Conservation (phyloP, 1,140 invertebrate species). For the Diprion similis region DNA sequence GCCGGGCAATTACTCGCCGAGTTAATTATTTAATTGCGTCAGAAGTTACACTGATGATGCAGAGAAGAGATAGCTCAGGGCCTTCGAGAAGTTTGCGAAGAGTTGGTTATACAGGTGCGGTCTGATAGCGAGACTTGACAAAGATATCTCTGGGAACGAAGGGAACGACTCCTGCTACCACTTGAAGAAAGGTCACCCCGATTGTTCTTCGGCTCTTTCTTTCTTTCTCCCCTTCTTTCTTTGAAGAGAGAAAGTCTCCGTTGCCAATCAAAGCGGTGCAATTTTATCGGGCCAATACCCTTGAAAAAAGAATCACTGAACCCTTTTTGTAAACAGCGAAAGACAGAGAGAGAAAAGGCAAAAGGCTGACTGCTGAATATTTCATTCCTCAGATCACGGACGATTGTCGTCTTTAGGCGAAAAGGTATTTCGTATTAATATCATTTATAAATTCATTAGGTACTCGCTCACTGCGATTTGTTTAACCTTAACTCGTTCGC, state of each 20-base stretch:
- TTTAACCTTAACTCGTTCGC: not conserved
- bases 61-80: not conserved
- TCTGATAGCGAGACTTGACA: no score
- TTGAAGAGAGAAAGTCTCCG: not conserved
- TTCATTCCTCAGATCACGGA: no score
- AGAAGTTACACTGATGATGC: not conserved
- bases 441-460: conserved; percentile 8
- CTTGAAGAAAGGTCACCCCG: not conserved
- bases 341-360: no score
- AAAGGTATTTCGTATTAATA: conserved; percentile 1
- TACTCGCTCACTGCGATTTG: not conserved
- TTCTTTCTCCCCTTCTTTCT: not conserved
- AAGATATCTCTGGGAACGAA: no score
- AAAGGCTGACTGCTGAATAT: no score
- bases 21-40: not conserved
- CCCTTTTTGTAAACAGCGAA: no score
- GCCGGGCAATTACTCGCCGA: not conserved
- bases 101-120: no score
- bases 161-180: not conserved
- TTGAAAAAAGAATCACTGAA: not conserved
- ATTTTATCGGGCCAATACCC: not conserved
- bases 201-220: not conserved
- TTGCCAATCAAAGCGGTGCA: not conserved
- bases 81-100: no score
- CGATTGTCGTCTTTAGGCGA: not conserved